Evolutionary conservation across 1,140 invertebrate genomes (phyloP), one percentile per base, ranked within the genome.

Genomic region (Caligus rogercresseyi): DNA sequence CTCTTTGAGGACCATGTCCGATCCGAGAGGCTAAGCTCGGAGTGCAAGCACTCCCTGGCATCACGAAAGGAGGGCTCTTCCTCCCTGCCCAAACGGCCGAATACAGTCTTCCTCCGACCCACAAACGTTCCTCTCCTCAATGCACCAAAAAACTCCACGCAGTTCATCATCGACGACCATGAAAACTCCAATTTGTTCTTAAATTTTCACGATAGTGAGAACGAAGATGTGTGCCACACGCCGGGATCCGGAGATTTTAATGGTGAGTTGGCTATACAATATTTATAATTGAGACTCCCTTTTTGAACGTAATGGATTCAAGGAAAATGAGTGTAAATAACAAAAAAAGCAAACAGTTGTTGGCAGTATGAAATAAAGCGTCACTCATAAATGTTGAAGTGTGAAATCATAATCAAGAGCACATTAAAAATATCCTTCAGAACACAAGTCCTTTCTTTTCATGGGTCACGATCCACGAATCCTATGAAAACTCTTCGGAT

Each of bases 121-220:
- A 60, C 57, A 13, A 60, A 60, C 18, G 57, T 20, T 7, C 57
- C 57, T 31, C 24, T 60, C 14, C 16, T 60, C 16, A 60, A 60
- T 53, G 60, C 52, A 2, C 52, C 52, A 15, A 62, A 54, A 56
- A 63, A 63, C 25, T 63, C 61, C 2, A 63, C 61, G 20, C 61
- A 63, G 23, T 63, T 63, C 57, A 63, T 63, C 25, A 63, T 63
- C 25, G 61, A 63, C 19, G 61, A 63, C 25, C 61, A 63, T 25
- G 61, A 63, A 23, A 25, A 25, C 13, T 52, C 58, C 3, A 18
- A 57, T 21, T 16, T 57, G 20, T 57, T 57, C 16, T 57, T 20
- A 25, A 57, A 57, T 16, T 57, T 57, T 57, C 16, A 57, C 11
- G 53, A n/a, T 16, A 20, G 53, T 11, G 15, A n/a, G 16, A 20